A percentile compares a stretch with the other conserved stretches of the same genome.
phyloP scores from a whole-genome alignment of 1,140 invertebrate species.

The Temnothorax longispinosus region DNA sequence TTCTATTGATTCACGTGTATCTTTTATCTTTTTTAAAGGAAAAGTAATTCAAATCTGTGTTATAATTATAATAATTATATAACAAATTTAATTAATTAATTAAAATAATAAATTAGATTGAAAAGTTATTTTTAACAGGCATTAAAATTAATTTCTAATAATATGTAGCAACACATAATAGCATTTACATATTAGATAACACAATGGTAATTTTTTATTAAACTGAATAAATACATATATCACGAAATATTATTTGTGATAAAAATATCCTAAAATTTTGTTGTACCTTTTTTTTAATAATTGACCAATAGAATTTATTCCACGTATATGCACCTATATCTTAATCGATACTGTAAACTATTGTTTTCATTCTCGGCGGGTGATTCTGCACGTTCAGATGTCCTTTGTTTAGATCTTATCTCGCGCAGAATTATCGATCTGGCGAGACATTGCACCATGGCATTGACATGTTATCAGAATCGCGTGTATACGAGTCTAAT shows the following conservation, averaged over 20 bases:
- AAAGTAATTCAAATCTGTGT: neutral
- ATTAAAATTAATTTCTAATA: neutral
- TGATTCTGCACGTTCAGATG: constrained; percentile 26
- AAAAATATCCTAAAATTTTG: neutral
- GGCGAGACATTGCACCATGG: constrained; percentile 46
- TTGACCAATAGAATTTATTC: neutral
- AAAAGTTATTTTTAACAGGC: neutral
- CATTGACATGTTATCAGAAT: constrained; percentile 48
- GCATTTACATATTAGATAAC: neutral
- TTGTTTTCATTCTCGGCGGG: constrained; percentile 38
- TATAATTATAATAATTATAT: neutral
- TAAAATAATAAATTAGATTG: neutral
- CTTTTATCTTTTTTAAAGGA: neutral
- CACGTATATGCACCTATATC: neutral
- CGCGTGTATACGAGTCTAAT: constrained; percentile 1
- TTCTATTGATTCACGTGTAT: neutral
- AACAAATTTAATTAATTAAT: neutral
- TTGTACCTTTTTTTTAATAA: neutral
- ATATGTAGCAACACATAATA: neutral
- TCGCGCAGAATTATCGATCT: constrained; percentile 37
- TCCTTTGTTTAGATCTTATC: constrained; percentile 68
- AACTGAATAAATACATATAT: neutral
- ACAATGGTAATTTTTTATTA: neutral
- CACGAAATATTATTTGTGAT: neutral
- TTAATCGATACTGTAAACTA: constrained; percentile 9